Evolutionary conservation across 1,140 invertebrate genomes (phyloP), one percentile per base, ranked within the genome.

Genomic region (Trypoxylus dichotomus): DNA sequence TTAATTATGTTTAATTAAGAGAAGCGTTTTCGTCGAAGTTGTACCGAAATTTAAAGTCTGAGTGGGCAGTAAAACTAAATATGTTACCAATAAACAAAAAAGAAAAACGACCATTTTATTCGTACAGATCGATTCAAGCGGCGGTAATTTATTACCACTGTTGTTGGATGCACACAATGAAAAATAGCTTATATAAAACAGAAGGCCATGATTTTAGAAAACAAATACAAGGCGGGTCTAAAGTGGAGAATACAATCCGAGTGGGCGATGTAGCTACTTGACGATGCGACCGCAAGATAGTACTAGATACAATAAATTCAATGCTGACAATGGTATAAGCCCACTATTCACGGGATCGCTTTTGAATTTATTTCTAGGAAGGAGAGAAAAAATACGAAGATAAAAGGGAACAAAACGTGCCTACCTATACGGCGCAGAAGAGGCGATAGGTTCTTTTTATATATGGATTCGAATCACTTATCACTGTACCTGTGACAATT

Each of bases 161-260:
- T 68, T 74, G 21, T 19, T 29, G 72, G 72, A 19, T 37, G 24
- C 72, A 74, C 72, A 74, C 72, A 74, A 74, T 74, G 72, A 74
- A 74, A 74, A 74, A 74, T 43, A 68, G 60, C 60, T 68, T 68
- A 68, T 68, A 68, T 68, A 68, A 68, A 74, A 74, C 72, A 74
- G 72, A 74, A 74, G 72, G 72, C 72, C 72, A 74, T 74, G 72
- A 74, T 74, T 74, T 74, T 74, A 74, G 72, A 74, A 74, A 74
- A 74, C 72, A 74, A 74, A 74, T 43, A 74, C 37, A 74, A 74
- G 72, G 72, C 72, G 72, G 72, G 29, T 74, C 72, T 43, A 43
- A 37, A 43, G 32, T 43, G 72, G 72, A 74, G 72, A 74, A 74
- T 41, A 74, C 72, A 74, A 74, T 74, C 72, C 72, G 72, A 74